Base-by-base conservation (phyloP, 2,113 vertebrate species). In the Anoura caudifer region DNA sequence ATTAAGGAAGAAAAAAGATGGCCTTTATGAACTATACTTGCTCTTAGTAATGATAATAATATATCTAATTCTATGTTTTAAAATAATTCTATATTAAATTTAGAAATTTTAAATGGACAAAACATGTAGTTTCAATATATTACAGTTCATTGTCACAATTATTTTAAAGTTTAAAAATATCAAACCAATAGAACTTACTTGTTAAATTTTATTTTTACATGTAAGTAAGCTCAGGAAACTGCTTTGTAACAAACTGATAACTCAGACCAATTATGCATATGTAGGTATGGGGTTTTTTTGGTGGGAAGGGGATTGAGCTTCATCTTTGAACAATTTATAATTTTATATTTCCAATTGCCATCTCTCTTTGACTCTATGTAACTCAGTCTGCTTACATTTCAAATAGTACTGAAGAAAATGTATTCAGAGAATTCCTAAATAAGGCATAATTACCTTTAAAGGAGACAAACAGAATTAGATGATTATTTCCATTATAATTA, bases 391-490 rank as follows among this genome's bases (percentile, higher is more conserved):
- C 31, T 84, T 82, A 65, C 36, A 90, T 87, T 43, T 54, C 8
- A 87, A 79, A 73, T 50, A 91, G 24, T 38, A 81, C 38, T 61
- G 0, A 24, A 79, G 41, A 94, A 95, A 96, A 87, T 52, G 14
- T 77, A 56, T 59, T 93, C 47, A 67, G 3, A 52, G 19, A 83
- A 92, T 73, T 91, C 19, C 45, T 92, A 96, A 93, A 89, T 82
- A 86, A 91, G 93, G 16, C 31, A 0, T 54, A 88, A 85, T 91
- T 86, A 87, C 61, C 38, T 96, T 95, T 94, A 56, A 87, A 87
- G 81, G 16, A 84, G n/a, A 83, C 3, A n/a, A 56, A 85, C 6
- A 85, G 20, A 94, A 91, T 50, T 93, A 83, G 26, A 83, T 70
- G 84, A 90, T 81, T 79, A 17, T 79, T 75, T 88, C 45, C 56